phyloP scores from a whole-genome alignment of 30 jellyfish, hydroid and myxozoan species.

The Aurelia aurita complex sp. Pacific region DNA sequence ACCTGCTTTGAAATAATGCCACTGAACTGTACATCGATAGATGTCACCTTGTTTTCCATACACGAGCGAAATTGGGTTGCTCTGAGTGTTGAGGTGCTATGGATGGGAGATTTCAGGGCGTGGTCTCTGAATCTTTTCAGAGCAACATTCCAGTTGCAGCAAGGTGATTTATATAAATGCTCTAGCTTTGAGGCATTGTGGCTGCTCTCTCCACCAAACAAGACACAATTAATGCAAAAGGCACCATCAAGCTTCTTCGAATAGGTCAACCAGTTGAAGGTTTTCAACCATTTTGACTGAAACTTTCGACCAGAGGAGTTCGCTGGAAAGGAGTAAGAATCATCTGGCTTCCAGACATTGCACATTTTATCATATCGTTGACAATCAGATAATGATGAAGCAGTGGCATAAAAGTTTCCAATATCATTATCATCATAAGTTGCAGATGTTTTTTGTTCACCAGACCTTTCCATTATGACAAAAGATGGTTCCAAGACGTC shows the following conservation, averaged over 20 bases:
- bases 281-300: background rate
- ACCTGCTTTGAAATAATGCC: background rate
- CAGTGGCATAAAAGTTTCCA: background rate
- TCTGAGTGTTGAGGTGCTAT: background rate
- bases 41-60: background rate
- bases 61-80: background rate
- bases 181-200: background rate
- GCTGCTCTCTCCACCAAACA: conserved; percentile 17
- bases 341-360: background rate
- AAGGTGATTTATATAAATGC: background rate
- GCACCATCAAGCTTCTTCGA: conserved; percentile 26
- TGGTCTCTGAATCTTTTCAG: conserved; percentile 5
- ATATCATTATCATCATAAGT: background rate
- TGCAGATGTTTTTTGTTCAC: background rate
- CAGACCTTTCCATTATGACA: no score
- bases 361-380: background rate
- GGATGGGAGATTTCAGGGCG: background rate
- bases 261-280: conserved; percentile 1
- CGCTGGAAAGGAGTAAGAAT: background rate
- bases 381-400: background rate
- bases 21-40: background rate
- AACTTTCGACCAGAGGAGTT: background rate
- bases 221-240: conserved; percentile 8
- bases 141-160: conserved; percentile 1
- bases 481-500: no score